Evolutionary conservation across 2,888 invertebrate genomes (phyloP).

Genomic region (Zele albiditarsus): DNA sequence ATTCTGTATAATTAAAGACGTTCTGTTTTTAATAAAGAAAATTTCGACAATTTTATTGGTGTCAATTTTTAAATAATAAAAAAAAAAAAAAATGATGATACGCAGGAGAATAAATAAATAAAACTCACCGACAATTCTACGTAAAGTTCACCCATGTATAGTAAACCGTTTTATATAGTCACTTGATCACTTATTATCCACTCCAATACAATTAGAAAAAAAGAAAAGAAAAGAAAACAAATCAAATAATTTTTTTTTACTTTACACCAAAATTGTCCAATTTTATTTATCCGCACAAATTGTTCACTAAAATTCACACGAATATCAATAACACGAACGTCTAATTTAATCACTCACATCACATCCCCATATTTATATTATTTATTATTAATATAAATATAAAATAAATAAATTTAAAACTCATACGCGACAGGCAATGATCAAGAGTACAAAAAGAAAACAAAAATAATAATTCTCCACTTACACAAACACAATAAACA

Average conservation of each 20-base stretch:
- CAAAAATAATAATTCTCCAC: neutral
- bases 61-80: too few relatives aligned
- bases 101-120: slow-evolving; percentile 45
- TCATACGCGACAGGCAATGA: too few relatives aligned
- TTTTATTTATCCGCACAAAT: neutral
- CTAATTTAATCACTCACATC: too few relatives aligned
- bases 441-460: neutral
- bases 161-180: slow-evolving; percentile 53
- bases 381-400: too few relatives aligned
- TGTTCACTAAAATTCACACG: too few relatives aligned
- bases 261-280: neutral
- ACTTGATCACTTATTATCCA: slow-evolving; percentile 64
- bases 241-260: neutral
- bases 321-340: too few relatives aligned
- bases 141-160: slow-evolving; percentile 55
- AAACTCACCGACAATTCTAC: slow-evolving; percentile 64
- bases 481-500: too few relatives aligned
- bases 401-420: too few relatives aligned
- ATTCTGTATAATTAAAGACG: too few relatives aligned
- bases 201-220: slow-evolving; percentile 52
- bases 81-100: slow-evolving; percentile 34
- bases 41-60: too few relatives aligned
- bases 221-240: neutral
- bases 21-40: too few relatives aligned
- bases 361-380: too few relatives aligned